Evolutionary conservation across 2,797 vertebrate species (phyloP).

Genomic region (Poeciliopsis paucimaculata): DNA sequence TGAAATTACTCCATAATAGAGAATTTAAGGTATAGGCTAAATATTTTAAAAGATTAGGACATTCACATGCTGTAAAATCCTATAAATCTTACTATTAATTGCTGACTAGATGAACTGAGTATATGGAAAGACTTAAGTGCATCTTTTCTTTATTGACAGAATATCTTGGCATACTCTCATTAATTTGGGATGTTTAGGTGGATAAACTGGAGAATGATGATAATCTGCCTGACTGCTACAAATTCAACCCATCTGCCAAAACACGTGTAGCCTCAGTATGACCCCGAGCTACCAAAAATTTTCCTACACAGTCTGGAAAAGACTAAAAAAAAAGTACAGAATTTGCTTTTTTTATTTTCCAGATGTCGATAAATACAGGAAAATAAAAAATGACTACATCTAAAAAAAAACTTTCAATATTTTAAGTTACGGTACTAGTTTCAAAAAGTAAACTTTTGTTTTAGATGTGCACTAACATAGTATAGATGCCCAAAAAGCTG

Average conservation of each 20-base stretch:
- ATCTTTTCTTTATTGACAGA: slow-evolving; percentile 45
- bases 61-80: background rate
- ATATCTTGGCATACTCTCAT: slow-evolving; percentile 40
- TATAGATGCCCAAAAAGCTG: background rate
- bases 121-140: slow-evolving; percentile 54
- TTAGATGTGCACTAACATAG: background rate
- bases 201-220: slow-evolving; percentile 65
- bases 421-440: too few species aligned
- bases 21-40: background rate
- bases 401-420: background rate
- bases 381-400: background rate
- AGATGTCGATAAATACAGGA: background rate
- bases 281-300: slow-evolving; percentile 57
- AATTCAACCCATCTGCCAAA: slow-evolving; percentile 82
- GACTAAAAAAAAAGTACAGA: background rate
- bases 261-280: slow-evolving; percentile 68
- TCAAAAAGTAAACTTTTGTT: too few species aligned
- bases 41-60: background rate
- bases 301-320: background rate
- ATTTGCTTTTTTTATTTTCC: background rate
- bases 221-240: slow-evolving; percentile 72
- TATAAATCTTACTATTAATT: slow-evolving; percentile 39
- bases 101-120: slow-evolving; percentile 31
- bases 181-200: slow-evolving; percentile 66
- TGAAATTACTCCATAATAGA: background rate